These are phyloP conservation scores for Meteorus sp. DNA, from an alignment of 1,140 invertebrate genomes.

Conservation along the genomic window DNA sequence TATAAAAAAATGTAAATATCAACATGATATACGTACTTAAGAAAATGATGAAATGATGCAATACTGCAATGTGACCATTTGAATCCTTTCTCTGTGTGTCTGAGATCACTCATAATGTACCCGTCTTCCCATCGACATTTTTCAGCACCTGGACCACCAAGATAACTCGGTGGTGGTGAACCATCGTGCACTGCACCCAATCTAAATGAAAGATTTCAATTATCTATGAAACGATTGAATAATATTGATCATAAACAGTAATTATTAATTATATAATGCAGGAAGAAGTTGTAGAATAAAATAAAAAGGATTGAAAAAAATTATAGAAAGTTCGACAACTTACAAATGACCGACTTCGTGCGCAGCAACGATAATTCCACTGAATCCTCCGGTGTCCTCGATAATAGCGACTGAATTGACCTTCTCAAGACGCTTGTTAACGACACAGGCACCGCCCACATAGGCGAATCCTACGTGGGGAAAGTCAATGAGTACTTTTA, in stretches of 20 bases:
- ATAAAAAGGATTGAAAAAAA: not conserved
- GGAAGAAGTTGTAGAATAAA: too few relatives aligned
- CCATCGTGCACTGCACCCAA: conserved; percentile 93
- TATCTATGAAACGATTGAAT: conserved; percentile 23
- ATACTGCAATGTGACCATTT: conserved; percentile 92
- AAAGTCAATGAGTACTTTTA: conserved; percentile 26
- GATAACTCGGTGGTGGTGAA: conserved; percentile 89
- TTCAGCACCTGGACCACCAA: conserved; percentile 93
- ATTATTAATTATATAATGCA: not conserved
- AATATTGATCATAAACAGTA: not conserved
- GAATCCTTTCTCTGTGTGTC: conserved; percentile 93
- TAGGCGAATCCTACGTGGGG: conserved; percentile 83
- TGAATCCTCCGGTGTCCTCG: conserved; percentile 94
- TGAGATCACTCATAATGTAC: conserved; percentile 93
- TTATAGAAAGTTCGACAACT: conserved; percentile 57
- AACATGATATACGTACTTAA: conserved; percentile 72
- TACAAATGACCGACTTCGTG: conserved; percentile 97
- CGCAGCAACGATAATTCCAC: conserved; percentile 93
- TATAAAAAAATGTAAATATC: not conserved
- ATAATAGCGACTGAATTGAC: conserved; percentile 96
- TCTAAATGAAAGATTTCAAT: conserved; percentile 57
- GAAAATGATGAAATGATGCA: conserved; percentile 93
- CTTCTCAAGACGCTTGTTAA: conserved; percentile 93
- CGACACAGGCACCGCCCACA: conserved; percentile 92
- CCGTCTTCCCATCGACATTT: conserved; percentile 95